Conservation (phyloP, 2,888 invertebrate species). For the Sussaba pulchella region DNA sequence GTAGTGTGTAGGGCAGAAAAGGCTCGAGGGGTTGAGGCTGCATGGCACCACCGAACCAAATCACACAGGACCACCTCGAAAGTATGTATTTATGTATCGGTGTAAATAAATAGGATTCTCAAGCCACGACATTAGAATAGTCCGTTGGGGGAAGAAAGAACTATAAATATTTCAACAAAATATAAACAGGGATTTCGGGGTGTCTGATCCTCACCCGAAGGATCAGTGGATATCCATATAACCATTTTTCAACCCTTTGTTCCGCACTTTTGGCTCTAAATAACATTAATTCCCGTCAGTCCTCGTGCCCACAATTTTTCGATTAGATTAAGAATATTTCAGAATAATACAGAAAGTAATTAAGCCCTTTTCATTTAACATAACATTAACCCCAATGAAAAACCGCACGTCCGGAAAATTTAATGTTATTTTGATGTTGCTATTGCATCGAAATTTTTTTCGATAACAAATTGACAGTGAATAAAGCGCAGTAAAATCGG, state of each 20-base stretch:
- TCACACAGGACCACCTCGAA: constrained; percentile 18
- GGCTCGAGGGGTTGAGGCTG: constrained; percentile 43
- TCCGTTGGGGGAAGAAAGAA: not conserved
- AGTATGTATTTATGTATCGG: not conserved
- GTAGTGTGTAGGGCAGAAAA: constrained; percentile 47
- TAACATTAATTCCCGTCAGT: not conserved
- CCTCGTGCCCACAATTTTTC: too few species aligned
- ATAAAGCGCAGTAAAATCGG: constrained; percentile 17
- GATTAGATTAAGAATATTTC: too few species aligned
- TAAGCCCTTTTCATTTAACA: too few species aligned
- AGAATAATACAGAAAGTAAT: too few species aligned
- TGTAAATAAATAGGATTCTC: constrained; percentile 6
- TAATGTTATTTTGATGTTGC: not conserved
- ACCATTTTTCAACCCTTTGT: constrained; percentile 15
- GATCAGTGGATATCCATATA: constrained; percentile 25
- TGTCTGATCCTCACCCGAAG: constrained; percentile 34
- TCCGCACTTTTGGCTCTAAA: not conserved
- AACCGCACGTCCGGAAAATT: too few species aligned
- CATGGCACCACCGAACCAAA: constrained; percentile 23
- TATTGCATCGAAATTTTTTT: not conserved
- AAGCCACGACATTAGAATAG: constrained; percentile 37
- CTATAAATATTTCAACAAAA: constrained; percentile 68
- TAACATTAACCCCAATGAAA: too few species aligned
- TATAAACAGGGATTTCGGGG: constrained; percentile 53
- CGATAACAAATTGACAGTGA: constrained; percentile 48